Evolutionary conservation across 1,140 invertebrate species (phyloP), one percentile per base, ranked within the genome.

Genomic region (Tenebrio molitor): DNA sequence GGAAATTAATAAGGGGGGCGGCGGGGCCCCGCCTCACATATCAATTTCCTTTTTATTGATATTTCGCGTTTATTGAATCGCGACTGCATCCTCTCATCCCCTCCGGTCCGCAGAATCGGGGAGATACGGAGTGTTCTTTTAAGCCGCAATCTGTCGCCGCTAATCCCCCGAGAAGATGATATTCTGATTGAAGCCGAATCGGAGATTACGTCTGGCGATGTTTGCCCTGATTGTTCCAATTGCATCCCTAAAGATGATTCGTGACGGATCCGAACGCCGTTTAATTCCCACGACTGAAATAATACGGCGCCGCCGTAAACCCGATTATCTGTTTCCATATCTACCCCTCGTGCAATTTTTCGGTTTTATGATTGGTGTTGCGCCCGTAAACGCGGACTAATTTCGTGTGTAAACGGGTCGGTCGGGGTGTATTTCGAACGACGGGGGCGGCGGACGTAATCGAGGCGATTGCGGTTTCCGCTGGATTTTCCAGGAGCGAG

Each of bases 121-220:
- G 19, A 5, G 12, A 14, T 58, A 1, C 8, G 12, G 50, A 53
- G 50, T 58, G 50, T 58, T 58, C 50, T 58, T 58, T 58, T 58
- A 58, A 58, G 50, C 50, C 50, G 23, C 50, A 58, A 58, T 58
- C 50, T 29, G 15, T 25, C 15, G 23, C 21, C 7, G 50, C 25
- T 58, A 25, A 58, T 58, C 50, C 50, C 50, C 12, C n/a, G 25
- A 58, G 50, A 58, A 58, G 50, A n/a, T n/a, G n/a, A 58, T 58
- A 58, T 58, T 58, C 50, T 58, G 50, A 58, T 58, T 58, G 50
- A 58, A 58, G 50, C 14, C 29, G n/a, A 58, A 33, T 58, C 50
- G 50, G 12, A 58, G 50, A 58, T 58, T 58, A 58, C 29, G 50
- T 58, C 8, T 25, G 23, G 15, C 7, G 19, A 4, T 53, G 46